Percentiles rank a stretch among this genome's conserved stretches.
Conservation (phyloP, 2,797 vertebrate species). For the Gastrophryne carolinensis region DNA sequence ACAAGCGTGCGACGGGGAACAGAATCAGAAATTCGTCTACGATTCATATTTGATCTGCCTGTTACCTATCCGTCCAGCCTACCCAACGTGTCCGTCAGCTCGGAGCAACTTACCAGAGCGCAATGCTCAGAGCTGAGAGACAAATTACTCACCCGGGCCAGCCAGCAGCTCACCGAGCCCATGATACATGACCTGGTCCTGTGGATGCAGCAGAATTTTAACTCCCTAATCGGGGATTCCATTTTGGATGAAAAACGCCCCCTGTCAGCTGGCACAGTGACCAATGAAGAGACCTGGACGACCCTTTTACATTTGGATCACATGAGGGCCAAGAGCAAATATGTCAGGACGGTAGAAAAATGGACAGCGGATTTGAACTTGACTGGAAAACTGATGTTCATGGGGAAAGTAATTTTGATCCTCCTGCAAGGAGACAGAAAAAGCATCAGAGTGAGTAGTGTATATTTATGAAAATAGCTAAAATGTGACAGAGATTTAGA, state of each 20-base stretch:
- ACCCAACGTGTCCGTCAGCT: constrained; percentile 79
- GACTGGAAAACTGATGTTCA: constrained; percentile 75
- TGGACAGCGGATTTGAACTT: constrained; percentile 77
- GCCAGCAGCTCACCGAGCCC: constrained; percentile 68
- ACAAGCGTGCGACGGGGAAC: constrained; percentile 59
- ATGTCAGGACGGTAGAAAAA: constrained; percentile 73
- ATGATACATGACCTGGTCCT: constrained; percentile 79
- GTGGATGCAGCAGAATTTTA: constrained; percentile 75
- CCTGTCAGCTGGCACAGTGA: constrained; percentile 46
- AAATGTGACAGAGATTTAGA: background rate
- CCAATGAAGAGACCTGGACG: constrained; percentile 66
- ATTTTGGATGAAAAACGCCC: constrained; percentile 45
- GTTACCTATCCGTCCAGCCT: constrained; percentile 72
- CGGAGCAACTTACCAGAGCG: constrained; percentile 72
- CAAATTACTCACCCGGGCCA: constrained; percentile 70
- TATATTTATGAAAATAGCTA: too few species aligned
- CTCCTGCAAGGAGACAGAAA: constrained; percentile 76
- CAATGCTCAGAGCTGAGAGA: constrained; percentile 70
- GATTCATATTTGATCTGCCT: constrained; percentile 78
- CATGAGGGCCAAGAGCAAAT: constrained; percentile 78
- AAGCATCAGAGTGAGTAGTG: constrained; percentile 74
- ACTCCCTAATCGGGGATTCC: constrained; percentile 56
- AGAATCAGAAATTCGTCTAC: constrained; percentile 63
- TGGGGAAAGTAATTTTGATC: constrained; percentile 77
- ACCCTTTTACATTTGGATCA: constrained; percentile 80